Percentiles rank a stretch among this genome's conserved stretches.
Evolutionary conservation across 2,888 invertebrate species (phyloP).

Genomic region (Heliconius hortense): DNA sequence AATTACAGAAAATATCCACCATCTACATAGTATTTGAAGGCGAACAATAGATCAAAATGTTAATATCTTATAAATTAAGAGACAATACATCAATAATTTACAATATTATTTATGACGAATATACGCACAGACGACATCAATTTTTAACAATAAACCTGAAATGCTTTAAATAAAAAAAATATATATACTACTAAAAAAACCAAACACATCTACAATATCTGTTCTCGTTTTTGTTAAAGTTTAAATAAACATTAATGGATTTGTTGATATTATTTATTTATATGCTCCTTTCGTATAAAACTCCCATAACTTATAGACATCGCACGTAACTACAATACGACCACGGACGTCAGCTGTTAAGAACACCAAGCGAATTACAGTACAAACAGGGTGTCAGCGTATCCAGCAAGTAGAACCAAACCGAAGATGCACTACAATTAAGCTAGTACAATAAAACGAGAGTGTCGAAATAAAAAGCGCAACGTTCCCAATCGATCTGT

Average conservation of each 20-base stretch:
- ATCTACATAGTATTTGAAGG: not conserved
- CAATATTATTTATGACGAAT: not conserved
- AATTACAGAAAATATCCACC: not conserved
- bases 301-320: constrained; percentile 23
- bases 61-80: not conserved
- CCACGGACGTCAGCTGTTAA: constrained; percentile 28
- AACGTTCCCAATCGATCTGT: constrained; percentile 79
- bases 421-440: constrained; percentile 56
- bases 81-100: not conserved
- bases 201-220: constrained; percentile 16
- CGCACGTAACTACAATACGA: constrained; percentile 13
- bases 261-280: constrained; percentile 30
- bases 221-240: constrained; percentile 17
- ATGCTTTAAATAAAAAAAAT: constrained; percentile 16
- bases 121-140: constrained; percentile 13
- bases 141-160: constrained; percentile 25
- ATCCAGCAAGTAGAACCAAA: constrained; percentile 38
- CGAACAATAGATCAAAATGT: not conserved
- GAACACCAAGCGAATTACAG: constrained; percentile 29
- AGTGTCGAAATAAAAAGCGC: constrained; percentile 75
- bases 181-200: constrained; percentile 4
- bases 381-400: constrained; percentile 33
- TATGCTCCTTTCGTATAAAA: constrained; percentile 9
- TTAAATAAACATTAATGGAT: constrained; percentile 31
- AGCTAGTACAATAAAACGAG: constrained; percentile 64